Percentiles rank a stretch among this genome's conserved stretches.
Conservation (phyloP, 2,113 vertebrate species). For the Chionis minor region DNA sequence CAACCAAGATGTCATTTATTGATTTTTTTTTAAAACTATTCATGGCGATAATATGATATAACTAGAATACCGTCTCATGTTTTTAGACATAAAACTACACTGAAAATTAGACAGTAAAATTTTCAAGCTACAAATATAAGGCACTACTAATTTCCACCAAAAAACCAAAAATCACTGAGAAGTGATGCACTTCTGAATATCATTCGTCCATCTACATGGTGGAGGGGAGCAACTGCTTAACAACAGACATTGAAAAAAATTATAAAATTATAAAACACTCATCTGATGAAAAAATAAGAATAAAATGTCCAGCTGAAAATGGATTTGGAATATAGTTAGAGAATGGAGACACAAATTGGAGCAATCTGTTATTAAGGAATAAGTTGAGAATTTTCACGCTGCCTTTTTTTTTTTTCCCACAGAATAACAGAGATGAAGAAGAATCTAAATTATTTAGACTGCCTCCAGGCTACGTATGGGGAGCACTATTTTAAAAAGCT, state of each 20-base stretch:
- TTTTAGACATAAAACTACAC: neutral
- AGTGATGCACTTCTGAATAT: neutral
- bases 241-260: neutral
- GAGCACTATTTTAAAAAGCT: conserved; percentile 36
- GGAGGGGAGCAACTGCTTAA: neutral
- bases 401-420: neutral
- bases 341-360: neutral
- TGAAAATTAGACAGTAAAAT: neutral
- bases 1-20: neutral
- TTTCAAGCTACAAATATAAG: neutral
- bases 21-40: neutral
- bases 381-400: conserved; percentile 12
- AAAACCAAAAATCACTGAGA: neutral
- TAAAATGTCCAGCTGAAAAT: neutral
- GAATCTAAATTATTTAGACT: conserved; percentile 58
- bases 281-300: neutral
- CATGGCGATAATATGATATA: neutral
- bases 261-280: neutral
- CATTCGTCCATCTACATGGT: neutral
- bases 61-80: neutral
- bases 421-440: conserved; percentile 20
- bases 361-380: conserved; percentile 19
- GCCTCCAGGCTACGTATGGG: conserved; percentile 23
- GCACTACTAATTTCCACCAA: neutral
- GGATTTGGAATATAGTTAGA: neutral